Percentiles rank a stretch among this genome's conserved stretches.
Conservation (phyloP, 2,797 vertebrate species). For the Ceryle rudis region DNA sequence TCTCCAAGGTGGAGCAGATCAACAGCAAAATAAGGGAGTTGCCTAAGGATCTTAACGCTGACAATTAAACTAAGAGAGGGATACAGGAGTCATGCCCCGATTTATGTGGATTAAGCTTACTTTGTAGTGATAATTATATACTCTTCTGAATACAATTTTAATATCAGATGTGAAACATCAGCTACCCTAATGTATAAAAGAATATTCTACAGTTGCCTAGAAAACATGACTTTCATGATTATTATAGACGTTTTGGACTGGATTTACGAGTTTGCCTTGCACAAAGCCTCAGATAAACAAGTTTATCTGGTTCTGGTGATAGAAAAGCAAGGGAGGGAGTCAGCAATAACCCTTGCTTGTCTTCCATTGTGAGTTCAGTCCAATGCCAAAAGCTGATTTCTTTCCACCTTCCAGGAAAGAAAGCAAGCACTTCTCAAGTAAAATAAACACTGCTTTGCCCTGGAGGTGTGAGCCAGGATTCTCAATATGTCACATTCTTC, state of each 20-base stretch:
- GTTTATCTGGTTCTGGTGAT: constrained; percentile 65
- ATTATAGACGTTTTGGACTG: constrained; percentile 45
- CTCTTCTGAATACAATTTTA: constrained; percentile 45
- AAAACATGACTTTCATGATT: constrained; percentile 53
- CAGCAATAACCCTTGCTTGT: not conserved
- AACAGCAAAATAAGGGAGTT: constrained; percentile 49
- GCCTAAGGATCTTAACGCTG: constrained; percentile 6
- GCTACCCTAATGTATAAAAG: constrained; percentile 39
- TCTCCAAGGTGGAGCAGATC: constrained; percentile 26
- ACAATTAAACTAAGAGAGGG: constrained; percentile 53
- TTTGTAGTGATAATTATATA: constrained; percentile 66
- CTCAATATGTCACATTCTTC: not conserved
- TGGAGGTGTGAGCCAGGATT: not conserved
- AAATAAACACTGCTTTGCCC: not conserved
- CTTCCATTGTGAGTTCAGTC: not conserved
- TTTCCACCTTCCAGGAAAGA: constrained; percentile 40
- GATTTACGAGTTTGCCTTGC: constrained; percentile 49
- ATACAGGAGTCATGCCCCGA: constrained; percentile 35
- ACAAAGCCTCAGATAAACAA: constrained; percentile 34
- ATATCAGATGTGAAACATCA: constrained; percentile 58
- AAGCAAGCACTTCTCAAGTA: not conserved
- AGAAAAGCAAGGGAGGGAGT: not conserved
- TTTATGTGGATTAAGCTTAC: constrained; percentile 64
- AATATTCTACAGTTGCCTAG: constrained; percentile 28
- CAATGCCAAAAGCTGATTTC: not conserved